Evolutionary conservation across 2,113 vertebrate species (phyloP).

Genomic region (Zosterops hypoxanthus): DNA sequence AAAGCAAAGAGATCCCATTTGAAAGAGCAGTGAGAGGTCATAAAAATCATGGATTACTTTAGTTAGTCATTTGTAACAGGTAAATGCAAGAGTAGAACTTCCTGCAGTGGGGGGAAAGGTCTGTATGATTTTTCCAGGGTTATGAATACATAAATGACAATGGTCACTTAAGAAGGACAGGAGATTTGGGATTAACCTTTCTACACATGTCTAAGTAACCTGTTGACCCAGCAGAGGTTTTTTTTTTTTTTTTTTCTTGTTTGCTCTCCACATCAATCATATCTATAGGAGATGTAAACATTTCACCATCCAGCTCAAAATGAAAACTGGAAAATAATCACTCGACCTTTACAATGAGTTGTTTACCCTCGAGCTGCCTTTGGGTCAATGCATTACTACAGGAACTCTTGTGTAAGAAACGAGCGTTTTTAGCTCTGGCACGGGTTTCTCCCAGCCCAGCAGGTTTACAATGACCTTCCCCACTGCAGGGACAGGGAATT

Average conservation of each 20-base stretch:
- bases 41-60: constrained; percentile 65
- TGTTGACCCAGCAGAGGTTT: constrained; percentile 33
- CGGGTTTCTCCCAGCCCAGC: not conserved
- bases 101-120: constrained; percentile 37
- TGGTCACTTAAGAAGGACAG: constrained; percentile 13
- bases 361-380: constrained; percentile 40
- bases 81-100: constrained; percentile 63
- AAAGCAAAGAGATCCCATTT: constrained; percentile 5
- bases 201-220: constrained; percentile 33
- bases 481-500: not conserved
- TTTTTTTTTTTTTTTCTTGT: constrained; percentile 19
- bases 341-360: constrained; percentile 1
- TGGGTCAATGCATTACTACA: not conserved
- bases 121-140: constrained; percentile 45
- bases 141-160: constrained; percentile 59
- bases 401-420: constrained; percentile 4
- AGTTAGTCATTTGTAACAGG: constrained; percentile 71
- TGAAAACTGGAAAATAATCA: constrained; percentile 59
- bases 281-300: constrained; percentile 51
- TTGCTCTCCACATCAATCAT: constrained; percentile 42
- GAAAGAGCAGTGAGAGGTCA: constrained; percentile 56
- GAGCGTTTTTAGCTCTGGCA: not conserved
- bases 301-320: constrained; percentile 43
- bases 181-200: constrained; percentile 59
- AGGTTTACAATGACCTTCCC: not conserved